Conservation (phyloP, 2,888 invertebrate species). For the Chorisops tibialis region DNA sequence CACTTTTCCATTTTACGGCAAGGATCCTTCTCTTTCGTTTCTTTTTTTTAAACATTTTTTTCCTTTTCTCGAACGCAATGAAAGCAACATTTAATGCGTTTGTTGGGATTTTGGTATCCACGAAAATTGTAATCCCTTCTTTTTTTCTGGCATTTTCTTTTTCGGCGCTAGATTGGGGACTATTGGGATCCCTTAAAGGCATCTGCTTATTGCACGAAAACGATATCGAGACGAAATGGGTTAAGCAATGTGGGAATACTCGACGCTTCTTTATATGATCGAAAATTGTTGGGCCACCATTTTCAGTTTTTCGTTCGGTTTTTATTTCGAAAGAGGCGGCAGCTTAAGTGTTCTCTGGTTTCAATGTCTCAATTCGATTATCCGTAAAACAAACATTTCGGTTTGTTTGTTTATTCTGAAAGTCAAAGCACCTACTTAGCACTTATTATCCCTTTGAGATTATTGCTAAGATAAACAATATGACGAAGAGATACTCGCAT, state of each 20-base stretch:
- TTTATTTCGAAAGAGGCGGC: background rate
- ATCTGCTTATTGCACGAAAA: background rate
- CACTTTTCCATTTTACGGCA: conserved; percentile 30
- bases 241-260: background rate
- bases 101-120: conserved; percentile 23
- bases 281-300: conserved; percentile 1
- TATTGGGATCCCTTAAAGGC: conserved; percentile 9
- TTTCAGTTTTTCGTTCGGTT: background rate
- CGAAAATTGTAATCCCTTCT: conserved; percentile 23
- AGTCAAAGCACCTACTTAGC: conserved; percentile 20
- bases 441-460: conserved; percentile 18
- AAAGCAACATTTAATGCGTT: conserved; percentile 31
- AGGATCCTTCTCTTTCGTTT: conserved; percentile 9
- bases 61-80: conserved; percentile 17
- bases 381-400: conserved; percentile 6
- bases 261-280: background rate
- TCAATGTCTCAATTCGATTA: conserved; percentile 23
- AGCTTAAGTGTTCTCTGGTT: conserved; percentile 20
- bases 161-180: background rate
- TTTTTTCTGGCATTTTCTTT: conserved; percentile 5
- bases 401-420: background rate
- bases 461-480: background rate
- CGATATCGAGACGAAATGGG: background rate
- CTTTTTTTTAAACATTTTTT: background rate
- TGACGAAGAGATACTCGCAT: too few relatives aligned